Conservation (phyloP, 2,888 invertebrate species). For the Drosophila greeni region DNA sequence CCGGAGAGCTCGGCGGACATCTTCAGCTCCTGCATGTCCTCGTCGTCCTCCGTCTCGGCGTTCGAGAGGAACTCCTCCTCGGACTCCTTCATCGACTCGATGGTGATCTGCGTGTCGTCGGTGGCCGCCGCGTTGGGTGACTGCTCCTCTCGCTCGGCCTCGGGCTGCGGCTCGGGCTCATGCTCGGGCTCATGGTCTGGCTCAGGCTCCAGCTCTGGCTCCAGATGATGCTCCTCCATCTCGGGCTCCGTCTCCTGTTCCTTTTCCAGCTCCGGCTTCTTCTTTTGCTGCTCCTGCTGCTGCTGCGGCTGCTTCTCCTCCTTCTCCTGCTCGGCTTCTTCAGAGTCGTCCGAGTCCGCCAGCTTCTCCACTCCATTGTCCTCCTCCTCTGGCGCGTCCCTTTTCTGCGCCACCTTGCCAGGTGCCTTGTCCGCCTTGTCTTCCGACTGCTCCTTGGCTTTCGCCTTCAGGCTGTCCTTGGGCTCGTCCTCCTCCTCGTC, state of each 20-base stretch:
- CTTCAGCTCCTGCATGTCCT: slow-evolving; percentile 3
- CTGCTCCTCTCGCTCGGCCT: slow-evolving; percentile 20
- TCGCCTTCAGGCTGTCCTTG: slow-evolving; percentile 5
- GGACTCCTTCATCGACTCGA: slow-evolving; percentile 60
- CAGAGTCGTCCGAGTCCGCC: slow-evolving; percentile 10
- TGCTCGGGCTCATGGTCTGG: slow-evolving; percentile 23
- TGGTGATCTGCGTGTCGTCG: slow-evolving; percentile 64
- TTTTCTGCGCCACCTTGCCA: slow-evolving; percentile 5
- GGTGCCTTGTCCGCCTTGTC: not conserved
- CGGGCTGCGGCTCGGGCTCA: not conserved
- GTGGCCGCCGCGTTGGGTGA: slow-evolving; percentile 21
- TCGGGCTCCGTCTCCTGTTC: slow-evolving; percentile 8
- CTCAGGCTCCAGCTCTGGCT: slow-evolving; percentile 25
- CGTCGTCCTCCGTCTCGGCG: slow-evolving; percentile 42
- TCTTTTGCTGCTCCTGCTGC: not conserved
- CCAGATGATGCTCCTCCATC: slow-evolving; percentile 21
- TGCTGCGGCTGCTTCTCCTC: not conserved
- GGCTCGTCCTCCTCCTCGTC: slow-evolving; percentile 8
- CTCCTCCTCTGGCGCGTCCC: not conserved
- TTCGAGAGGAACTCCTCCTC: slow-evolving; percentile 54
- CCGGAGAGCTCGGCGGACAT: slow-evolving; percentile 32
- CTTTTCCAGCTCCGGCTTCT: not conserved
- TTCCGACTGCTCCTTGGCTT: slow-evolving; percentile 4
- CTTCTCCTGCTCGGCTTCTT: slow-evolving; percentile 12
- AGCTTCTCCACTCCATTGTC: slow-evolving; percentile 9